Evolutionary conservation across 2,797 vertebrate genomes (phyloP), one percentile per base, ranked within the genome.

Genomic region (Siniperca scherzeri): DNA sequence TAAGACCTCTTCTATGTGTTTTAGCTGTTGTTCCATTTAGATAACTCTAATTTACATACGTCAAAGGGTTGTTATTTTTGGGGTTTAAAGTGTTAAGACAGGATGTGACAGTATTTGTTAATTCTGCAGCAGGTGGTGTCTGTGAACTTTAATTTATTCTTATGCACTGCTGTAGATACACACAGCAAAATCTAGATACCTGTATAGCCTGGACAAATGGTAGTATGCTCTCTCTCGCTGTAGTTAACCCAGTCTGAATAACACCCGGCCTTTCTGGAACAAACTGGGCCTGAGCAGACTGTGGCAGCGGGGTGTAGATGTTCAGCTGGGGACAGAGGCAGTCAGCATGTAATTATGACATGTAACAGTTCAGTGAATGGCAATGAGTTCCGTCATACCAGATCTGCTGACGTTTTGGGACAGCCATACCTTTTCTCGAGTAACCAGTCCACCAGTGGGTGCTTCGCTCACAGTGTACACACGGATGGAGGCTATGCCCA

Each of bases 401-500:
- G 12, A 66, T 16, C 3, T 27, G 2, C n/a, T 11, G 8, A 46
- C 0, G 16, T 12, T 80, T 33, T 87, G 3, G 93, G 94, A 93
- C 21, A 95, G 90, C 7, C 92, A 59, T 81, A 94, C 94, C 89
- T 82, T 83, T 59, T 92, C 90, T 62, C 95, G 93, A 7, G 86
- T 61, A 21, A 94, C 48, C 62, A 94, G 78, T 10, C 87, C 91
- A 21, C 92, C 92, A 1, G 75, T 1, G 0, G 93, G 84, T 3
- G 42, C 69, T n/a, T 94, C 92, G 1, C 66, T 90, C 59, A 94
- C 92, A 0, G 92, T 94, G 78, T 96, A 88, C 3, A 97, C 93
- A 46, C 94, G 95, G 67, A 97, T 16, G 83, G 96, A 97, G 11
- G 95, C 92, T 27, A 96, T 90, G 0, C 96, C 96, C 90, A 99